These are phyloP conservation scores for Microdon myrmicae DNA, from an alignment of 2,888 invertebrate genomes.

Conservation along the genomic window DNA sequence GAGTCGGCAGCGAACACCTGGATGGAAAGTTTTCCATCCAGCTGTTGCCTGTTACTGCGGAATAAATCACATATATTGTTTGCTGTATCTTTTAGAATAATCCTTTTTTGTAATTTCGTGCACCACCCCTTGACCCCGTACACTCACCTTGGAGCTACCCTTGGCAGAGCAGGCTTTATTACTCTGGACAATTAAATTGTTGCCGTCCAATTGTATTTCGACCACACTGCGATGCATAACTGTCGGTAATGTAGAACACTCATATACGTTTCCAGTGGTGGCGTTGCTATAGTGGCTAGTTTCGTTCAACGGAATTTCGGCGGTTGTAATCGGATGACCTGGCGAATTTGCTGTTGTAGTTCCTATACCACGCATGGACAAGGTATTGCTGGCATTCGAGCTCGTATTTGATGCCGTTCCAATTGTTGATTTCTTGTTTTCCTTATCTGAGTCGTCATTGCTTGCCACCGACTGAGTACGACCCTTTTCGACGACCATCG, in stretches of 20 bases:
- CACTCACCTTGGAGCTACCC: constrained; percentile 40
- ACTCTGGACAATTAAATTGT: constrained; percentile 35
- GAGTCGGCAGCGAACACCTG: constrained; percentile 42
- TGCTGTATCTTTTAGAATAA: constrained; percentile 55
- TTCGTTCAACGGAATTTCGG: constrained; percentile 51
- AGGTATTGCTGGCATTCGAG: constrained; percentile 27
- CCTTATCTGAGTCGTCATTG: constrained; percentile 65
- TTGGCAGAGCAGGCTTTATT: constrained; percentile 42
- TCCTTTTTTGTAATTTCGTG: constrained; percentile 52
- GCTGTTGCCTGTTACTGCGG: constrained; percentile 44
- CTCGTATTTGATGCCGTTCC: constrained; percentile 44
- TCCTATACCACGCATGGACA: constrained; percentile 44
- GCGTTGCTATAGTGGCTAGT: constrained; percentile 59
- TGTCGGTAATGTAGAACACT: constrained; percentile 54
- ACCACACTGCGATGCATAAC: constrained; percentile 60
- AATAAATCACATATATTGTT: constrained; percentile 42
- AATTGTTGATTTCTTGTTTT: constrained; percentile 62
- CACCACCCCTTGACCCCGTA: neutral
- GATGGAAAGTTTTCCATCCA: constrained; percentile 43
- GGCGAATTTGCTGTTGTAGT: constrained; percentile 45
- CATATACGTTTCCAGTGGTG: constrained; percentile 55
- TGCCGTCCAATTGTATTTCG: constrained; percentile 60
- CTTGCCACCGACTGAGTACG: constrained; percentile 31
- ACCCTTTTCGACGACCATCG: constrained; percentile 57
- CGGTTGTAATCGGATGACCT: constrained; percentile 50